Base-by-base conservation (phyloP, 2,888 invertebrate species). In the Halocaridina rubra region DNA sequence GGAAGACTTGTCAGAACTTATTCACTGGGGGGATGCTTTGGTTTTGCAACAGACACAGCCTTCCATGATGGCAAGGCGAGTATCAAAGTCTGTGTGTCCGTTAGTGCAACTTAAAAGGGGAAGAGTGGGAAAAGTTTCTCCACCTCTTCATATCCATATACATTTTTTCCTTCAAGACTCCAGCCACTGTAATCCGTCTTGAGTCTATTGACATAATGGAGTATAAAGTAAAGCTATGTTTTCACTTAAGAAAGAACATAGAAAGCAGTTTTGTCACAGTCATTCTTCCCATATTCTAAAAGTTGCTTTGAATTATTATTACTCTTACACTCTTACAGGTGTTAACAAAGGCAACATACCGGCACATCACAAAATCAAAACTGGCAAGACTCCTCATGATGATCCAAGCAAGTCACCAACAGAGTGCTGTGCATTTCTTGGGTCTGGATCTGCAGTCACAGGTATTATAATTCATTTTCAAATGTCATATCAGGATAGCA, bases 351-450 rank as follows among this genome's bases (percentile, higher is more conserved):
- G 92, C 95, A 0, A 94, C 94, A 0, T 96, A 92, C 90, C 91
- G 92, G 75, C 95, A 96, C 91, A 93, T 98, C 0, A 94, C 92
- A 5, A 92, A 93, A 79, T 92, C 92, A 53, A 76, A 80, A 88
- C 91, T 98, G 4, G 96, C 97, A 89, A 93, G 92, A 85, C 90
- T 97, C 22, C 92, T 97, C 24, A 93, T 96, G 1, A 92, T 95
- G 2, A 94, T 96, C 91, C 97, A 98, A 91, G 94, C 96, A 0
- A 93, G 95, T 4, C 96, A 97, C 91, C 97, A 97, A 90, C 94
- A 93, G 88, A 94, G 95, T 90, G 96, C 97, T 95, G 97, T 94
- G 90, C 93, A 95, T 95, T 96, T 92, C 92, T 94, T 93, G 88
- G 88, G 85, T 29, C 64, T 85, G 59, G 84, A 80, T 33, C 80